Conservation (phyloP, 2,113 vertebrate species). For the Rhinolophus sinicus region DNA sequence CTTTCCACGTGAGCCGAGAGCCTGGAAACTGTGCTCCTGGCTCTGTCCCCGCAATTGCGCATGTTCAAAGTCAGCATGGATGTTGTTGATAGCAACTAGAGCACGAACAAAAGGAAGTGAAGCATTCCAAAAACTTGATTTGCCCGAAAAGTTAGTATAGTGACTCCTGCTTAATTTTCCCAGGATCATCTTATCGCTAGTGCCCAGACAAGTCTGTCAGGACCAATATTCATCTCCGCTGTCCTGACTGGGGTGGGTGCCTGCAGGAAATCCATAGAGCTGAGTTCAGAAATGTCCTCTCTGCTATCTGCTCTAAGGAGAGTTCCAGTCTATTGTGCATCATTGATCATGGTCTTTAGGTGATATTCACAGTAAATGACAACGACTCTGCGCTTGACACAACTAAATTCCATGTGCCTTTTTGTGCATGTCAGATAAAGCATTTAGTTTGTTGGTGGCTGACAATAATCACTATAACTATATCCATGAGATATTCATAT, state of each 20-base stretch:
- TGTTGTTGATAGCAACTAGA: not conserved
- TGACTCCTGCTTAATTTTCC: not conserved
- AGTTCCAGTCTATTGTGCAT: not conserved
- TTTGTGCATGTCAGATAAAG: not conserved
- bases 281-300: not conserved
- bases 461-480: not conserved
- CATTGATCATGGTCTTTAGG: not conserved
- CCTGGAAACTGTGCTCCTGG: too few species aligned
- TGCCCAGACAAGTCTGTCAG: not conserved
- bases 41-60: too few species aligned
- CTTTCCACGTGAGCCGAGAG: too few species aligned
- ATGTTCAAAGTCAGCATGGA: not conserved
- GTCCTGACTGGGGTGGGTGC: not conserved
- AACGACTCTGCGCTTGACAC: not conserved
- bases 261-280: not conserved
- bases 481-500: not conserved
- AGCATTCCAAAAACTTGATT: not conserved
- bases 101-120: not conserved
- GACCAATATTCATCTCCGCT: not conserved
- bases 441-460: not conserved
- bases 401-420: not conserved
- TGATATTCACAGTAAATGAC: not conserved
- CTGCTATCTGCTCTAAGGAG: not conserved
- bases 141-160: not conserved
- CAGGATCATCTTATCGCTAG: not conserved